A percentile compares a stretch with the other conserved stretches of the same genome.
These are phyloP conservation scores for Mizuhopecten yessoensis DNA, from an alignment of 1,140 invertebrate species.

Conservation along the genomic window DNA sequence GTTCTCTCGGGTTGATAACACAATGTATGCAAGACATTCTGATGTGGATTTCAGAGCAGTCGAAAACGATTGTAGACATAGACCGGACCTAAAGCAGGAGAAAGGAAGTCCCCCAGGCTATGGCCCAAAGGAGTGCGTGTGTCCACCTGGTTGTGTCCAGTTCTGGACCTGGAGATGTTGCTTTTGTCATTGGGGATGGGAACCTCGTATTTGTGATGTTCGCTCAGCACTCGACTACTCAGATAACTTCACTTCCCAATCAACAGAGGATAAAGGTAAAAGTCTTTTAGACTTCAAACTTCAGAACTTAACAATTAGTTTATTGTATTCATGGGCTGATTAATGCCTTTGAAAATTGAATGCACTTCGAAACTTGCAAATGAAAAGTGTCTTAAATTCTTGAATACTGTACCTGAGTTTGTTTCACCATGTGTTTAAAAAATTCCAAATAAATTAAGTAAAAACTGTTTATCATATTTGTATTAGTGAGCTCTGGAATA, in stretches of 20 bases:
- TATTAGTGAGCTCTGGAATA: too few relatives aligned
- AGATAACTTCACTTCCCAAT: neutral
- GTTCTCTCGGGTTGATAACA: neutral
- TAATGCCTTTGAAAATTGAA: neutral
- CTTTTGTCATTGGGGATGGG: neutral
- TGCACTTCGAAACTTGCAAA: neutral
- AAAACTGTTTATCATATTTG: neutral
- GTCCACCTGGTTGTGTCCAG: neutral
- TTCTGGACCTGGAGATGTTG: slow-evolving; percentile 30
- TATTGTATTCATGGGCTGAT: too few relatives aligned
- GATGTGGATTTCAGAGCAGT: neutral
- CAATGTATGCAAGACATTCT: neutral
- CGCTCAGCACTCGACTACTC: neutral
- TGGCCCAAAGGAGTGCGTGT: neutral
- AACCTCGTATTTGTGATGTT: slow-evolving; percentile 1
- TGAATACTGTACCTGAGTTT: neutral
- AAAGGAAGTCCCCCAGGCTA: neutral
- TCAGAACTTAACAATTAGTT: neutral
- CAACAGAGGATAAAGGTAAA: slow-evolving; percentile 13
- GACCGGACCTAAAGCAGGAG: neutral
- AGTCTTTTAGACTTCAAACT: neutral
- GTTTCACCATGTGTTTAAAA: neutral
- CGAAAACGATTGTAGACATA: neutral
- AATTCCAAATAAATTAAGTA: neutral
- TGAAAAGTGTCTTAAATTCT: neutral